phyloP scores from a whole-genome alignment of 2,113 vertebrate genomes.

The Melanostigma gelatinosum region DNA sequence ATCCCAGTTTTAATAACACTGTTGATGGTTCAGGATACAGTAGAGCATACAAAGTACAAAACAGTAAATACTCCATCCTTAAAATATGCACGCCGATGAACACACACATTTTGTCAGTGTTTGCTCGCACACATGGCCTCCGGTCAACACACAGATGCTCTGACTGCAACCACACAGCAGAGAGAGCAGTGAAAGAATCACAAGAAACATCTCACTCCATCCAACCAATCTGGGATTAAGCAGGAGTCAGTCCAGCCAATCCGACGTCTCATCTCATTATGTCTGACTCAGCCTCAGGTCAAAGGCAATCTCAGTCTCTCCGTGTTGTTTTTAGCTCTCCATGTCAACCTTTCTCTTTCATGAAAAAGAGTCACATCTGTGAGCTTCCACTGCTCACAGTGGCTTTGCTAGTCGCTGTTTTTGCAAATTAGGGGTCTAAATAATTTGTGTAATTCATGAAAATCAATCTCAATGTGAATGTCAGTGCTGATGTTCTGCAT shows the following conservation, averaged over 20 bases:
- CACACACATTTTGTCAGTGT: background rate
- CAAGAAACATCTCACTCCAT: constrained; percentile 37
- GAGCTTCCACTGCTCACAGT: background rate
- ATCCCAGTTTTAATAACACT: background rate
- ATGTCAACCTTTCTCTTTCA: background rate
- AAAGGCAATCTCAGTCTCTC: constrained; percentile 27
- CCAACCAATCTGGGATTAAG: constrained; percentile 48
- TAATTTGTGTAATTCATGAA: background rate
- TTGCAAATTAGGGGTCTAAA: background rate
- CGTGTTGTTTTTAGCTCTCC: constrained; percentile 13
- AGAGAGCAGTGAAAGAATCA: constrained; percentile 30
- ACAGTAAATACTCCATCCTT: background rate
- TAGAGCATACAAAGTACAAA: background rate
- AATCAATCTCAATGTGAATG: background rate
- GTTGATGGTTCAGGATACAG: background rate
- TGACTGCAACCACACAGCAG: constrained; percentile 20
- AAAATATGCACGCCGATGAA: constrained; percentile 8
- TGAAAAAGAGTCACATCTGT: background rate
- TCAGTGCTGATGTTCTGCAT: background rate
- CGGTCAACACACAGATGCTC: background rate
- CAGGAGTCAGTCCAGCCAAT: constrained; percentile 24
- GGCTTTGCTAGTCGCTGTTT: background rate
- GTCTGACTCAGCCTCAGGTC: constrained; percentile 39
- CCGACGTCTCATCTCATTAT: constrained; percentile 38
- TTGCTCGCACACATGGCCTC: constrained; percentile 4